Base-by-base conservation (phyloP, 1,140 invertebrate species). In the Bombus vancouverensis region DNA sequence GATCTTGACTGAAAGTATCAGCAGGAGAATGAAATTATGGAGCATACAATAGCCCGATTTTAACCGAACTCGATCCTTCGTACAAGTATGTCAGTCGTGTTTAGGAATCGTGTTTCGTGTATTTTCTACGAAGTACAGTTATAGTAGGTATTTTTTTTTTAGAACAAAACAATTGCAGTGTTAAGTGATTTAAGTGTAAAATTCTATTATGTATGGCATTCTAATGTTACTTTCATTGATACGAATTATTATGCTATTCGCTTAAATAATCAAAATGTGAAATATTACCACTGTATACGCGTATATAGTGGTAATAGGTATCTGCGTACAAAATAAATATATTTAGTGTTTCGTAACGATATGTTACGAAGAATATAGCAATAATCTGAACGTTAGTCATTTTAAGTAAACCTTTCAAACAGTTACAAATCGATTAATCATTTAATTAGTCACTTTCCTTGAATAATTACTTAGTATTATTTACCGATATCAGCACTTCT, bases 1-100 rank as follows among this genome's bases (percentile, higher is more conserved):
- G 68, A 83, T 85, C 66, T 71, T 44, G 39, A 70, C 80, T 62
- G 44, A 75, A 81, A 77, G 72, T 42, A 83, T 75, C n/a, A 13
- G 47, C n/a, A 65, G 34, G 8, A 70, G 42, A 85, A 47, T 44
- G 74, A 87, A 65, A 84, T 87, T 77, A 83, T 39, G 39, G 39
- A 42, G 18, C 4, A 68, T 3, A 22, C 22, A 79, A 76, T 72
- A 37, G 28, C 9, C 28, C 25, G 57, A 37, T 74, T 88, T 62
- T 47, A 78, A 44, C 57, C 42, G 32, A 71, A 57, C 44, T 44
- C 15, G 8, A 32, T 53, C 25, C 12, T 62, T 72, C n/a, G 1
- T 10, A 25, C 15, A 32, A 32, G 22, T 44, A 34, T 77, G 15
- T 68, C 62, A 62, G 0, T 28, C 32, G 13, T 37, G 28, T n/a